phyloP scores from a whole-genome alignment of 2,113 vertebrate species.

The Erpornis zantholeuca region DNA sequence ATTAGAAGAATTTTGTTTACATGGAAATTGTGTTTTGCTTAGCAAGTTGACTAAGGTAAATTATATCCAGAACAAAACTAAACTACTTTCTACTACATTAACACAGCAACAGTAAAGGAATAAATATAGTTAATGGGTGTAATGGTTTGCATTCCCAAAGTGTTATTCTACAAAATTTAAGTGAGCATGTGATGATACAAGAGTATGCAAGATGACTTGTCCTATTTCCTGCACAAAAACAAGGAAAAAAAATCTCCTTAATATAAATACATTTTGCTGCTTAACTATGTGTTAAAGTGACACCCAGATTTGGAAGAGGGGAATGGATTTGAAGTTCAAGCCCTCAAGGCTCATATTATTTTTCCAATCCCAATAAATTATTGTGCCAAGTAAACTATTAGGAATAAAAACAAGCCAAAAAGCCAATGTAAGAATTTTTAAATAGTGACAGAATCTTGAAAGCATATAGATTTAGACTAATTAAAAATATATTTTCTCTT shows the following conservation, averaged over 20 bases:
- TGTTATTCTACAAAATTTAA: neutral
- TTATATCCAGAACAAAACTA: neutral
- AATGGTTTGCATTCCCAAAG: neutral
- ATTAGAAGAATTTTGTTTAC: conserved; percentile 17
- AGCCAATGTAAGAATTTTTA: neutral
- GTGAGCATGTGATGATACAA: neutral
- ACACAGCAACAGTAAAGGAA: neutral
- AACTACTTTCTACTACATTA: neutral
- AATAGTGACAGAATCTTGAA: neutral
- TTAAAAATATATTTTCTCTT: neutral
- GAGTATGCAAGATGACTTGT: neutral
- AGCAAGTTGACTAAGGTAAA: neutral
- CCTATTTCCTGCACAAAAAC: neutral
- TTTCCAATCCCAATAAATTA: neutral
- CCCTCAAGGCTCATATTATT: neutral
- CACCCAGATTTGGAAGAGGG: neutral
- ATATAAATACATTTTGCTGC: neutral
- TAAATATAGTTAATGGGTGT: neutral
- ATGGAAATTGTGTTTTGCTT: neutral
- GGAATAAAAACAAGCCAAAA: neutral
- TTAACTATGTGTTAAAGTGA: neutral
- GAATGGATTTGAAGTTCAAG: neutral
- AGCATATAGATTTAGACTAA: neutral
- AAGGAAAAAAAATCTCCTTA: neutral
- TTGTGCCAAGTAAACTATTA: neutral